Evolutionary conservation across 2,113 vertebrate species (phyloP).

Genomic region (Echinops telfairi): DNA sequence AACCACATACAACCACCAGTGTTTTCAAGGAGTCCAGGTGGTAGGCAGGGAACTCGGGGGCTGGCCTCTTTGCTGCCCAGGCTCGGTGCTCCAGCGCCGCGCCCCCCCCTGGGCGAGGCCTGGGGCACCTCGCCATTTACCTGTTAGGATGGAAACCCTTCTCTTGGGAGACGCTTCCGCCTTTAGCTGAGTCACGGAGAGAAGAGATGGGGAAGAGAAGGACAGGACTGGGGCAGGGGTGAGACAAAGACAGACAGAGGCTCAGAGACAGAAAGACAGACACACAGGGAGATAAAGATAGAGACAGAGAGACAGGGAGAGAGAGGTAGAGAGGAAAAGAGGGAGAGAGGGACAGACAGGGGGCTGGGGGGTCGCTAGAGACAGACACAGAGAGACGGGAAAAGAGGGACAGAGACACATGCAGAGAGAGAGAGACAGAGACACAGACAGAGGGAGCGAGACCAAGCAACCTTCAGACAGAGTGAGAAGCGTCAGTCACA

Average conservation of each 20-base stretch:
- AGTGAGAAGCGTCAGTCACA: no score
- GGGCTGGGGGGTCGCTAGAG: not conserved
- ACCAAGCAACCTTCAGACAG: no score
- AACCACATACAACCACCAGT: not conserved
- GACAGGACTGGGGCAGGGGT: no score
- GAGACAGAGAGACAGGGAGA: not conserved
- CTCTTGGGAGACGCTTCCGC: not conserved
- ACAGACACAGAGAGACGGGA: not conserved
- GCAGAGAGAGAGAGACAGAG: not conserved
- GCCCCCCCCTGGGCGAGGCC: no score
- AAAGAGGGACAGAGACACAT: not conserved
- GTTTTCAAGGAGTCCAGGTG: not conserved
- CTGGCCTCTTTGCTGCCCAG: no score
- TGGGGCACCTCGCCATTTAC: fast-evolving
- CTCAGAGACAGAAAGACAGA: not conserved
- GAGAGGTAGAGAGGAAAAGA: not conserved
- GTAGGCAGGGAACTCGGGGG: no score
- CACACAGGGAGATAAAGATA: not conserved
- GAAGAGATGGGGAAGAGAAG: not conserved
- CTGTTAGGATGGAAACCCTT: no score
- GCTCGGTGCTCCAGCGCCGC: no score
- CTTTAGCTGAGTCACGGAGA: not conserved
- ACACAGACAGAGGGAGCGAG: not conserved
- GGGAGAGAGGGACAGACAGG: not conserved
- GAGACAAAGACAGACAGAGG: not conserved